These are phyloP conservation scores for Oasisia sp. DNA, from an alignment of 2,888 invertebrate genomes.

Conservation along the genomic window DNA sequence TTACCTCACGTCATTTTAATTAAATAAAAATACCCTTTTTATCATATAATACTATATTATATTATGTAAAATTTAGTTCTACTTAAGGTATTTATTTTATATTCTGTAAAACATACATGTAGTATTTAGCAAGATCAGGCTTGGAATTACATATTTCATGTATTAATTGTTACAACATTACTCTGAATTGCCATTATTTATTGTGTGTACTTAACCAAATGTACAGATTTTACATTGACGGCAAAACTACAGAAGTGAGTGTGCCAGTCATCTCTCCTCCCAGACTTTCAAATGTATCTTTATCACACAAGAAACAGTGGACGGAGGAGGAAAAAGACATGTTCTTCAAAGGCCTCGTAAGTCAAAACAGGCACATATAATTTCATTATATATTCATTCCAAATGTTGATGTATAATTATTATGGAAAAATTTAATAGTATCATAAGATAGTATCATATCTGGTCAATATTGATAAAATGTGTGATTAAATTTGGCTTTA, in stretches of 20 bases:
- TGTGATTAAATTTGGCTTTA: background rate
- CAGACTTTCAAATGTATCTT: background rate
- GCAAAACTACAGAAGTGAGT: background rate
- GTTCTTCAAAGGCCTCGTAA: conserved; percentile 53
- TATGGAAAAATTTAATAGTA: too few species aligned
- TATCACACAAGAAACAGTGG: conserved; percentile 46
- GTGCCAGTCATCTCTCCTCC: background rate
- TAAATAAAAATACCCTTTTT: too few species aligned
- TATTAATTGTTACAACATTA: background rate
- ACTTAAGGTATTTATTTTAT: too few species aligned
- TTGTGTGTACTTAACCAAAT: background rate
- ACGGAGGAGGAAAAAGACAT: conserved; percentile 55
- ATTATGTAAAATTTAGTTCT: too few species aligned
- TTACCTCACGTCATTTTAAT: background rate
- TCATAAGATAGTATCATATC: background rate
- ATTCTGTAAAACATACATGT: too few species aligned
- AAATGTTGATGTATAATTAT: background rate
- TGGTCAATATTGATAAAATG: background rate
- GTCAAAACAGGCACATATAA: background rate
- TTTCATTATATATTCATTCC: background rate
- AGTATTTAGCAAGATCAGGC: background rate
- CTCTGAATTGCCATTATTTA: background rate
- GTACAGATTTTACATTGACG: conserved; percentile 6
- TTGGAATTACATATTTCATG: background rate
- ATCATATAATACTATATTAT: too few species aligned